Base-by-base conservation (phyloP, 1,140 invertebrate species). In the Macrostomum lignano region DNA sequence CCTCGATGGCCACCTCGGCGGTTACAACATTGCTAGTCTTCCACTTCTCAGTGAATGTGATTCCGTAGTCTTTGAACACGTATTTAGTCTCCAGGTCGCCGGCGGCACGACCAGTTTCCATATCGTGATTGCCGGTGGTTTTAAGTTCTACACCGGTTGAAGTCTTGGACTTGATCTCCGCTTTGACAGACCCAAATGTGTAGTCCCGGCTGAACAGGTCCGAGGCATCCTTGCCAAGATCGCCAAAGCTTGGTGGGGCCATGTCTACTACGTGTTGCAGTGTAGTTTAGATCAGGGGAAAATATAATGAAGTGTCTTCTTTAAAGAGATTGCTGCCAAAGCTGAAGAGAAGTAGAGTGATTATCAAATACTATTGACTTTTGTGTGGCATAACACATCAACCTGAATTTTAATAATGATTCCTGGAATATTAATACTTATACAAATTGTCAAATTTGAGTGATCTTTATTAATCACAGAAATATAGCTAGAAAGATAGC, bases 11-110 rank as follows among this genome's bases (percentile, higher is more conserved):
- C 31, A 93, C 62, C 58, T 93, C 84, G 37, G 81, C 79, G 38
- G 69, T 70, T 20, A 98, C 63, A 19, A 74, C 73, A 61, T 96
- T 96, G 51, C 93, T 79, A 24, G 88, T 96, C 55, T 79, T 94
- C 88, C 86, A 96, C 56, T 84, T 94, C 59, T 98, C 88, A 38
- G 76, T 74, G 49, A 96, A 75, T 29, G 79, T 86, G 13, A 94
- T 47, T 65, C 78, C 81, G 60, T 82, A 76, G 44, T 88, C 77
- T 47, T 72, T 72, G 41, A 78, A 65, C 52, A 74, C 78, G 59
- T 91, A 88, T 62, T 88, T 91, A 20, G 78, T 84, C 58, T 88
- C 79, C 45, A 93, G 66, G 35, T 67, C 73, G 31, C 77, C 82
- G 44, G 72, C 70, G 4, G 84, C 73, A 60, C 81, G 82, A 46